Conservation (phyloP, 2,797 vertebrate genomes). For the Hemitrygon akajei region DNA sequence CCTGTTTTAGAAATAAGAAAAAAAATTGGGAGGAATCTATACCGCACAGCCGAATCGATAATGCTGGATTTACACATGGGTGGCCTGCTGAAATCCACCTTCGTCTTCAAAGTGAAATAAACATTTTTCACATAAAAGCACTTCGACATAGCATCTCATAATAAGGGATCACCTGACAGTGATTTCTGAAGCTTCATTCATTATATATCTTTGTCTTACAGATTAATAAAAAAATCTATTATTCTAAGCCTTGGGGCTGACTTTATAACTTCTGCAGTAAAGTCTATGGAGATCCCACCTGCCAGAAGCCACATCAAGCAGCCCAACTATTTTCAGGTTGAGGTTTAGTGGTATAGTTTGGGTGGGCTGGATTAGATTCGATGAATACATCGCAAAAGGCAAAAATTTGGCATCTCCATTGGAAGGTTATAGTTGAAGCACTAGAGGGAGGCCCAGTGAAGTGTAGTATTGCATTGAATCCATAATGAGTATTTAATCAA, state of each 20-base stretch:
- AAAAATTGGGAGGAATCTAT: neutral
- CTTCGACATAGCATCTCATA: neutral
- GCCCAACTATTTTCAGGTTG: neutral
- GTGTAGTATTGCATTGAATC: neutral
- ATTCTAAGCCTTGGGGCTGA: neutral
- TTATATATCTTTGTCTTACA: neutral
- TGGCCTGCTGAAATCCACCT: neutral
- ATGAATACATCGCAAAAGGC: neutral
- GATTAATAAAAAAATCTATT: neutral
- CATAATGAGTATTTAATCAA: neutral
- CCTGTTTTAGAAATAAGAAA: neutral
- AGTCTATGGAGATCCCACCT: neutral
- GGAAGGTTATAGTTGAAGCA: neutral
- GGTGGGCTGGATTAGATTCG: neutral
- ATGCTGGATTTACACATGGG: neutral
- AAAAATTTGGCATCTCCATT: neutral
- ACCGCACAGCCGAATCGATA: neutral
- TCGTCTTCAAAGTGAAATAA: neutral
- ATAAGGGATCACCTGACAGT: neutral
- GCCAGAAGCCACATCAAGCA: neutral
- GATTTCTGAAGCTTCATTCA: neutral
- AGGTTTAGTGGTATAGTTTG: neutral
- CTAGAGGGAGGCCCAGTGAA: neutral
- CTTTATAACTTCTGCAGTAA: neutral
- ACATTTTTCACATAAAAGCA: neutral